Evolutionary conservation across 1,140 invertebrate species (phyloP).

Genomic region (Drosophila malerkotliana): DNA sequence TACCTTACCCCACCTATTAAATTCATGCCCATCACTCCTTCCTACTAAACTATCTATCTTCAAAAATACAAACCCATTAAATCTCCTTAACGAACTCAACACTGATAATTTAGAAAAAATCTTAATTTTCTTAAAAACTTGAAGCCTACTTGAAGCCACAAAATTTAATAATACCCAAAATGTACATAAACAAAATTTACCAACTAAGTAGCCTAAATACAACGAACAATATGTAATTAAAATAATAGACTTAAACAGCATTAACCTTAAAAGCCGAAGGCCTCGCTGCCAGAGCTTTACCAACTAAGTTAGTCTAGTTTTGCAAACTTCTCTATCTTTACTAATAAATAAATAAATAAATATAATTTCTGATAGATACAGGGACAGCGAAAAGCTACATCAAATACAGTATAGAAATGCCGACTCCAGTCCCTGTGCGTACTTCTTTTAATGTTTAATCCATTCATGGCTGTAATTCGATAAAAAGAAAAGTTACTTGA

Average conservation of each 20-base stretch:
- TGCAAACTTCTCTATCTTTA: too few species aligned
- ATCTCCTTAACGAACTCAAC: background rate
- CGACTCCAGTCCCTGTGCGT: too few species aligned
- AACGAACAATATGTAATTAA: constrained; percentile 10
- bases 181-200: constrained; percentile 11
- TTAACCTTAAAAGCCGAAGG: constrained; percentile 7
- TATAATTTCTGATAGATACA: too few species aligned
- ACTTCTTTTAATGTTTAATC: too few species aligned
- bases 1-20: constrained; percentile 13
- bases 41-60: constrained; percentile 12
- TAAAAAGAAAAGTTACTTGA: too few species aligned
- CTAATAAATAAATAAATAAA: too few species aligned
- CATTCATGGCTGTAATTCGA: too few species aligned
- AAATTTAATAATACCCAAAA: background rate
- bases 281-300: constrained; percentile 1
- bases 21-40: constrained; percentile 18
- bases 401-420: too few species aligned
- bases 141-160: background rate
- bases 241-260: constrained; percentile 3
- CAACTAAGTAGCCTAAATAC: constrained; percentile 6
- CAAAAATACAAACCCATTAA: constrained; percentile 10
- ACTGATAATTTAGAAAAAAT: too few species aligned
- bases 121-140: background rate
- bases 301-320: too few species aligned
- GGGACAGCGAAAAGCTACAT: too few species aligned